These are phyloP conservation scores for Philhelius pedissequus DNA, from an alignment of 2,888 invertebrate genomes.

Conservation along the genomic window DNA sequence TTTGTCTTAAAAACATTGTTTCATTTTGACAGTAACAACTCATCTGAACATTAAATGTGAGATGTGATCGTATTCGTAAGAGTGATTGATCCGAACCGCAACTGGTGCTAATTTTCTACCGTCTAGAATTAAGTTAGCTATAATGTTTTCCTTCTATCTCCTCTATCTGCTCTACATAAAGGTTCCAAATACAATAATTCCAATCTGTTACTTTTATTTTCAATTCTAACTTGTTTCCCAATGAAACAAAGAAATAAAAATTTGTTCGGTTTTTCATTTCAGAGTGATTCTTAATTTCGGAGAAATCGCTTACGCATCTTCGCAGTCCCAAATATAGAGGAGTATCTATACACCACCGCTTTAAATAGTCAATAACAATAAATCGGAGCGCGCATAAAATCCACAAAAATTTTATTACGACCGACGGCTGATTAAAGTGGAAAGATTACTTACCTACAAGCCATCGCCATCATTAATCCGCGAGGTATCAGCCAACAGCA, in stretches of 20 bases:
- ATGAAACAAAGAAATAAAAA: not conserved
- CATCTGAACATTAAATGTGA: too few species aligned
- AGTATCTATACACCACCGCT: slow-evolving; percentile 5
- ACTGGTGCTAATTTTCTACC: too few species aligned
- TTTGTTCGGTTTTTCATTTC: not conserved
- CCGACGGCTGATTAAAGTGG: slow-evolving; percentile 55
- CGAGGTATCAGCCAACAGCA: not conserved
- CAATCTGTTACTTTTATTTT: too few species aligned
- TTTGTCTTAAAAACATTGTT: too few species aligned
- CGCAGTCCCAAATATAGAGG: not conserved
- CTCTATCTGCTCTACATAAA: not conserved
- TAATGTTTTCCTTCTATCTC: not conserved
- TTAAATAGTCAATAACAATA: slow-evolving; percentile 61
- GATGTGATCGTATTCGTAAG: too few species aligned
- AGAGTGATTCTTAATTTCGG: slow-evolving; percentile 15
- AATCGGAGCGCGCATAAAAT: slow-evolving; percentile 62
- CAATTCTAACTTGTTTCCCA: not conserved
- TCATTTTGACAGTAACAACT: too few species aligned
- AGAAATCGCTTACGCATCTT: slow-evolving; percentile 10
- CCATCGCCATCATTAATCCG: slow-evolving; percentile 6
- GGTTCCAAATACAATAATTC: not conserved
- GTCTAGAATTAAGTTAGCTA: too few species aligned
- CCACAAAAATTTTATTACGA: slow-evolving; percentile 51
- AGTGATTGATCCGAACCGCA: too few species aligned
- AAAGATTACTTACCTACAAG: slow-evolving; percentile 34